Conservation (phyloP, 2,888 invertebrate species). For the Congeria kusceri region DNA sequence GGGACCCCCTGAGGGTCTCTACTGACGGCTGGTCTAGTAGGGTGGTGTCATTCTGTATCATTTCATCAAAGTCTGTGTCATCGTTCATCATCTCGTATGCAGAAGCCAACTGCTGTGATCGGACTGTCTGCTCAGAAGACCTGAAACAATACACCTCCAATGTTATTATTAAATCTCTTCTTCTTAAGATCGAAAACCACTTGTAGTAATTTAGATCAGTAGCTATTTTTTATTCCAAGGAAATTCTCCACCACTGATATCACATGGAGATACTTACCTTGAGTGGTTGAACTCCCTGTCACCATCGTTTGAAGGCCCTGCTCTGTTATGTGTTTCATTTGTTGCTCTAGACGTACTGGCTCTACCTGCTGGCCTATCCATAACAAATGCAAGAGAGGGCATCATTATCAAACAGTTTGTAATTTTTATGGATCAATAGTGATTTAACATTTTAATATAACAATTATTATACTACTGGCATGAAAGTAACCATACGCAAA, state of each 20-base stretch:
- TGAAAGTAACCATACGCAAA: too few species aligned
- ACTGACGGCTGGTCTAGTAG: slow-evolving; percentile 2
- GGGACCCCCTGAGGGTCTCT: not conserved
- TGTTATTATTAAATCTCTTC: too few species aligned
- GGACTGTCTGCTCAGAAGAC: slow-evolving; percentile 5
- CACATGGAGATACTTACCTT: not conserved
- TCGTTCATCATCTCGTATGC: slow-evolving; percentile 70
- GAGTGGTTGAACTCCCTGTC: not conserved
- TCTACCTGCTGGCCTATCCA: not conserved
- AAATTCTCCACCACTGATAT: too few species aligned
- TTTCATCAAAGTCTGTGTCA: slow-evolving; percentile 67
- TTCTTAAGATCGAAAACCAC: too few species aligned
- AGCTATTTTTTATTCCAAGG: too few species aligned
- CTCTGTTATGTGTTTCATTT: not conserved
- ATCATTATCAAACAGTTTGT: too few species aligned
- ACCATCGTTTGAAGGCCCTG: slow-evolving; percentile 1
- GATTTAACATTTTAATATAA: too few species aligned
- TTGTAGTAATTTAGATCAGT: too few species aligned
- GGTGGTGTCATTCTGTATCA: slow-evolving; percentile 61
- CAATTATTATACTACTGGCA: too few species aligned
- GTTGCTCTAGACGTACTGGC: not conserved
- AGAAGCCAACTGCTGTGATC: slow-evolving; percentile 53
- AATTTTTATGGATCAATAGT: too few species aligned
- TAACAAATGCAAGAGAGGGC: too few species aligned
- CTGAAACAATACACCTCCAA: slow-evolving; percentile 3